Base-by-base conservation (phyloP, 2,888 invertebrate species). In the Horisme vitalbata region DNA sequence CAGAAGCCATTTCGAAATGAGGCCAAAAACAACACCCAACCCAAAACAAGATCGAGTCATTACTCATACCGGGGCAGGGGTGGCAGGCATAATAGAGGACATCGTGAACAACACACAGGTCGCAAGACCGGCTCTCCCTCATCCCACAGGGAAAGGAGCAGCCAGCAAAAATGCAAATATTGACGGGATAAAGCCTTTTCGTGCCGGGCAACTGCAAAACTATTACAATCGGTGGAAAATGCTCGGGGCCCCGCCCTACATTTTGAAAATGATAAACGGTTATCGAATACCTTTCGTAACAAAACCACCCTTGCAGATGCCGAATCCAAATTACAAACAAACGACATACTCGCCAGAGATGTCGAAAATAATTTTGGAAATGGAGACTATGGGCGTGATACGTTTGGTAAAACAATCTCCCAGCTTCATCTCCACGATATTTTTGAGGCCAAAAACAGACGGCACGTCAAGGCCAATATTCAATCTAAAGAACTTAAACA, bases 381-480 rank as follows among this genome's bases (percentile, higher is more conserved):
- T 41, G 54, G 38, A 39, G 44, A 11, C n/a, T 1, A 34, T 51
- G 32, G 38, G 41, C 1, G 34, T 59, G n/a, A 11, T 59, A 9
- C 26, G 39, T n/a, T 3, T 8, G 10, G 51, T 32, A 10, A 38
- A 18, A 0, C 24, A 1, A 10, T 33, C 46, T 10, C 53, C 50
- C 26, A 61, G 55, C 33, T 59, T 57, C 30, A 7, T 57, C 0
- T 59, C 56, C 1, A 14, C 39, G 6, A 27, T 57, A 3, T 60
- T 63, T 36, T 38, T 57, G 20, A 32, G 43, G 4, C 35, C 48
- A 9, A 59, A 59, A 45, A 12, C 14, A 33, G 57, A 59, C 27
- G 58, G 58, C 1, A 28, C 53, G 1, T 5, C 12, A 7, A 41
- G 56, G 0, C 57, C 59, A 1, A 54, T 58, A 14, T 15, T 9